A percentile compares a stretch with the other conserved stretches of the same genome.
Conservation (phyloP, 2,797 vertebrate species). For the Chelonia mydas region DNA sequence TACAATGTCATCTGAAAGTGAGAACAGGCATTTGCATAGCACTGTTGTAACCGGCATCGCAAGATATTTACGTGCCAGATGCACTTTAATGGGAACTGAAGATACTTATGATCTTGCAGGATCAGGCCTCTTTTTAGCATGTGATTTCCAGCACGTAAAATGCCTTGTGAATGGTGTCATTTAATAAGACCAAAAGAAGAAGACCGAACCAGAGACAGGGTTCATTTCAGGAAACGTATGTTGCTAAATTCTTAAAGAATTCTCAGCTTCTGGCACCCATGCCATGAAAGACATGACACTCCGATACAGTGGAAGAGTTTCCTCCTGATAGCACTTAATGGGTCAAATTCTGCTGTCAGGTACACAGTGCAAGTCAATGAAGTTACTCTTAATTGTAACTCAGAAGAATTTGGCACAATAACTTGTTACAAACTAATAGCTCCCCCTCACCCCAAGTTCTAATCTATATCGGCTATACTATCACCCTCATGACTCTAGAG, state of each 20-base stretch:
- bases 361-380: slow-evolving; percentile 24
- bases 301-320: neutral
- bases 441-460: neutral
- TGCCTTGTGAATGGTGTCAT: neutral
- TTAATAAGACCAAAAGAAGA: neutral
- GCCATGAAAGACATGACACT: neutral
- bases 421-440: neutral
- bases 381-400: neutral
- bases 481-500: neutral
- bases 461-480: neutral
- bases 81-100: neutral
- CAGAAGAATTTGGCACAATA: neutral
- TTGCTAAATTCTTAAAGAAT: neutral
- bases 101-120: neutral
- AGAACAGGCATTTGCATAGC: no score
- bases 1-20: no score
- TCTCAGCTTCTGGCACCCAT: neutral
- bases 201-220: neutral
- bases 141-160: neutral
- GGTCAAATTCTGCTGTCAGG: neutral
- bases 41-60: no score
- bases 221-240: neutral
- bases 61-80: no score
- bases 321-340: neutral
- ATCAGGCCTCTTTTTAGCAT: neutral